Evolutionary conservation across 2,113 vertebrate species (phyloP), one percentile per base, ranked within the genome.

Genomic region (Gila orcuttii): DNA sequence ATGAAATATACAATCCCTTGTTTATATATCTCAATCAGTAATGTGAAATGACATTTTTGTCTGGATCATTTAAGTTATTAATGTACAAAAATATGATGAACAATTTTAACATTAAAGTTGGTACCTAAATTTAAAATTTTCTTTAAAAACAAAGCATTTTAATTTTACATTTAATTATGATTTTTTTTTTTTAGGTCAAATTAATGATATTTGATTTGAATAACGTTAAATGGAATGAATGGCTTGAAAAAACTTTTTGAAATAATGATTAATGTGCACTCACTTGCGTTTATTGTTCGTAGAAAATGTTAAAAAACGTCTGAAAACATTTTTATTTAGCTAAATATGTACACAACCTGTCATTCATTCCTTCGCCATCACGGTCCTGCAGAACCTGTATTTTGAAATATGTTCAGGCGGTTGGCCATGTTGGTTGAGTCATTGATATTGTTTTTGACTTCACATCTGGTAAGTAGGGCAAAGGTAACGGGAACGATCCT

Each of bases 401-500:
- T 88, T 81, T 86, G 87, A 88, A 88, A 84, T 45, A 2, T 0
- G 15, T 13, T 23, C 1, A 59, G 4, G 13, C 8, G 4, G n/a
- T 69, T 28, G 21, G 85, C 59, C 85, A 83, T 86, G 23, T 84
- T 88, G 68, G 11, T 19, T 5, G 19, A 25, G 3, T 36, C 36
- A 28, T 15, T 31, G 10, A 23, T 75, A 13, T 36, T 52, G 68
- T 82, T 73, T 66, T 25, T 39, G 47, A 73, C 79, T 82, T 84
- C 76, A 45, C 28, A 1, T n/a, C 11, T 19, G 33, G 55, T 17
- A 68, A 88, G 52, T 90, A 28, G 88, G 87, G 77, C 83, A 88
- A 90, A 90, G 90, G 86, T 85, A 28, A 85, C 60, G 3, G 81
- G 23, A 28, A n/a, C 36, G 10, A 50, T 52, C 68, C 79, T 12